phyloP scores from a whole-genome alignment of 1,140 invertebrate genomes.

The Mactra quadrangularis region DNA sequence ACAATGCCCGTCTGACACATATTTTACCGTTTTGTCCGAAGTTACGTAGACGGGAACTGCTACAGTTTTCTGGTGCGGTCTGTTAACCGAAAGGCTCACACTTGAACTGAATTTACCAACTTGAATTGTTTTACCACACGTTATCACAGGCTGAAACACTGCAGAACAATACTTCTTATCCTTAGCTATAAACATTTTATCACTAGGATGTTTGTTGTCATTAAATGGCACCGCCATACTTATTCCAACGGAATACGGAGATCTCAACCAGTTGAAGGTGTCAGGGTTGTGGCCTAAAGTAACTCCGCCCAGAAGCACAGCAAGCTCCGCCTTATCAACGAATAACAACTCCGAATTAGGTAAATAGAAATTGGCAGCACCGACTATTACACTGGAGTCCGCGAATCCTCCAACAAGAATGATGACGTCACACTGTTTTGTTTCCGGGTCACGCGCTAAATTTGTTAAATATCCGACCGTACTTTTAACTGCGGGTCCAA shows the following conservation, averaged over 20 bases:
- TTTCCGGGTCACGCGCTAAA: slow-evolving; percentile 54
- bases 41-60: slow-evolving; percentile 36
- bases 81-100: slow-evolving; percentile 4
- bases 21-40: background rate
- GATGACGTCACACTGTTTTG: slow-evolving; percentile 42
- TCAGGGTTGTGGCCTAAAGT: slow-evolving; percentile 39
- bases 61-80: slow-evolving; percentile 30
- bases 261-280: background rate
- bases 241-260: slow-evolving; percentile 27
- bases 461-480: slow-evolving; percentile 55
- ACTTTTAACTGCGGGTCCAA: slow-evolving; percentile 57
- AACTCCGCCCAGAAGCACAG: slow-evolving; percentile 32
- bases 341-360: slow-evolving; percentile 51
- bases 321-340: slow-evolving; percentile 12
- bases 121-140: slow-evolving; percentile 1
- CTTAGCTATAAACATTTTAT: slow-evolving; percentile 42
- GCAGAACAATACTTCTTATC: slow-evolving; percentile 47
- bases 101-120: background rate
- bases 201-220: slow-evolving; percentile 25
- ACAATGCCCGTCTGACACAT: slow-evolving; percentile 31
- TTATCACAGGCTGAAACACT: slow-evolving; percentile 33
- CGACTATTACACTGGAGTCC: slow-evolving; percentile 38
- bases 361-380: slow-evolving; percentile 57
- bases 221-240: slow-evolving; percentile 56
- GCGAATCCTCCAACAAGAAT: slow-evolving; percentile 55